Evolutionary conservation across 2,113 vertebrate genomes (phyloP).

Genomic region (Erinaceus europaeus): DNA sequence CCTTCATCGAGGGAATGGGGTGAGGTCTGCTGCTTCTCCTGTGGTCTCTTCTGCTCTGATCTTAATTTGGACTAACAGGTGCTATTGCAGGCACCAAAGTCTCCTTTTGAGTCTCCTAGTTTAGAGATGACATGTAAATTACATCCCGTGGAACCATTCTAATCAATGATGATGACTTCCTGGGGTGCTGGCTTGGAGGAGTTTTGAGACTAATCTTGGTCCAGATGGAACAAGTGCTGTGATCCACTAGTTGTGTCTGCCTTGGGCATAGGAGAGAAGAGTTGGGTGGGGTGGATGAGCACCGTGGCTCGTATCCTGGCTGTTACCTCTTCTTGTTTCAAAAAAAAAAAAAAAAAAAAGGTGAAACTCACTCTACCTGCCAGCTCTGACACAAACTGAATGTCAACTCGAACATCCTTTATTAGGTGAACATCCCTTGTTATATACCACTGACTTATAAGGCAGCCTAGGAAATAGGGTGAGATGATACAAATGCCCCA

Average conservation of each 20-base stretch:
- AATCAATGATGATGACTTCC: not conserved
- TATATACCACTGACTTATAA: not conserved
- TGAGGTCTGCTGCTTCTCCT: not conserved
- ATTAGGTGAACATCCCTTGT: not conserved
- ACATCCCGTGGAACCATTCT: not conserved
- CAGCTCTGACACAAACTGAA: not conserved
- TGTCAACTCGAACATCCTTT: not conserved
- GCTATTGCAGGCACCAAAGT: not conserved
- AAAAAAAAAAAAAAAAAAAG: not conserved
- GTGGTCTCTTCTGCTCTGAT: not conserved
- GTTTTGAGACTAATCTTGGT: not conserved
- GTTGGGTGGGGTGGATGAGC: no score
- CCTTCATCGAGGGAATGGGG: not conserved
- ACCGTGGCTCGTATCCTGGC: not conserved
- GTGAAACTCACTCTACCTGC: not conserved
- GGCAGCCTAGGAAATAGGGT: not conserved
- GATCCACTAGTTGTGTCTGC: slow-evolving; percentile 26
- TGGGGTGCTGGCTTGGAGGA: not conserved
- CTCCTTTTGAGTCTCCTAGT: slow-evolving; percentile 7
- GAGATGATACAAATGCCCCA: not conserved
- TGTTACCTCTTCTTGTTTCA: not conserved
- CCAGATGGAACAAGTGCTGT: not conserved
- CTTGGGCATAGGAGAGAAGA: not conserved
- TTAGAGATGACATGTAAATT: not conserved
- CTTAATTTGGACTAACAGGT: not conserved